Base-by-base conservation (phyloP, 2,113 vertebrate species). In the Rhineura floridana region DNA sequence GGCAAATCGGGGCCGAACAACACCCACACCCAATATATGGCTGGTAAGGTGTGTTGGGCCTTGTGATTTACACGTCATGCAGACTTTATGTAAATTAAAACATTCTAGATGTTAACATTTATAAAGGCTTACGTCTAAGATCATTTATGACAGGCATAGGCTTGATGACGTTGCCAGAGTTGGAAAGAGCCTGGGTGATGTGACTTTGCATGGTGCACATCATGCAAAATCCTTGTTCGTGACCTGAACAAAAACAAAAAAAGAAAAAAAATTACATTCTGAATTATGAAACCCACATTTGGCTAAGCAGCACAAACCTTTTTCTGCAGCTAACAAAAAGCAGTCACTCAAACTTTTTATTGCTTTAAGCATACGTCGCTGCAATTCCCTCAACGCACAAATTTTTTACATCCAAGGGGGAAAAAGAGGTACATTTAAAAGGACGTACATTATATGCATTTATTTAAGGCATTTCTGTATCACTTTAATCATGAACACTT, bases 131-230 rank as follows among this genome's bases (percentile, higher is more conserved):
- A 98, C 98, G 96, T 96, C 98, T 98, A 91, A 99, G 98, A 92
- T 99, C 98, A 88, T 98, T 98, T 91, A 99, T 98, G 90, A 99
- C 98, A 76, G 97, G 96, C 3, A 98, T 97, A 1, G 99, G 99
- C 89, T 99, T 99, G 85, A 99, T 98, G 88, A 98, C 98, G 65
- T 98, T 98, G 67, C 97, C 98, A 84, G 98, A 98, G 91, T 98
- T 99, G 81, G 97, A 98, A 87, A 99, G 97, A 59, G 98, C 98
- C 93, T 98, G 98, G 92, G 97, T 98, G 89, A 99, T 96, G 90
- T 99, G 99, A 81, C 98, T 97, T 93, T 99, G 98, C 98, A 99
- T 98, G 0, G 97, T 98, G 85, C 99, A 99, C 98, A 99, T 98
- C 98, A 99, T 99, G 94, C 99, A 99, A 93, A 99, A 99, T 0